Evolutionary conservation across 2,888 invertebrate species (phyloP).

Genomic region (Digitonthophagus gazella): DNA sequence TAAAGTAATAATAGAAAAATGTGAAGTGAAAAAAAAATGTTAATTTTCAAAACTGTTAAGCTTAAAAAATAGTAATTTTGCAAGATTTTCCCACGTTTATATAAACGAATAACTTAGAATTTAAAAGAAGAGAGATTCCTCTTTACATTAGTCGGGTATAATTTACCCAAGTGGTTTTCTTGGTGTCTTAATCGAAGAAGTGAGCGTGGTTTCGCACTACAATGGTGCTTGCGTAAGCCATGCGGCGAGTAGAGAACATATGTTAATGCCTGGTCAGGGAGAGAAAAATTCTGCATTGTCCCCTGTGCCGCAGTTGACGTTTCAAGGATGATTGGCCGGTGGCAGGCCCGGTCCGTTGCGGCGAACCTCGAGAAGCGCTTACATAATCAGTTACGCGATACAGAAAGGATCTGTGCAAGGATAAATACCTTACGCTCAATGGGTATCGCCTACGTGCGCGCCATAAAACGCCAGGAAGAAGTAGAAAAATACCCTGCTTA

Average conservation of each 20-base stretch:
- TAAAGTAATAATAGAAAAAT: no score
- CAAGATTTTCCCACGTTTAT: no score
- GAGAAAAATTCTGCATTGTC: slow-evolving; percentile 17
- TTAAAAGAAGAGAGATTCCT: neutral
- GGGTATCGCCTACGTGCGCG: slow-evolving; percentile 25
- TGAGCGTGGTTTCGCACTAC: neutral
- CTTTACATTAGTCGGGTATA: no score
- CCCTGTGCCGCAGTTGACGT: slow-evolving; percentile 24
- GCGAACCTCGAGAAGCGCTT: slow-evolving; percentile 19
- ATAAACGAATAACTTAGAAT: no score
- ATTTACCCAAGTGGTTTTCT: neutral
- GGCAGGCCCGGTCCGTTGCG: slow-evolving; percentile 16
- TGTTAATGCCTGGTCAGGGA: neutral
- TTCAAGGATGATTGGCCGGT: slow-evolving; percentile 24
- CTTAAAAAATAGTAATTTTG: no score
- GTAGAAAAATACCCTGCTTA: neutral
- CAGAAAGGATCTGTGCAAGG: slow-evolving; percentile 28
- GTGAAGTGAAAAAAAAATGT: no score
- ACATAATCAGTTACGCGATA: slow-evolving; percentile 26
- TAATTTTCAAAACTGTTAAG: no score
- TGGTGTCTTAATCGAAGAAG: neutral
- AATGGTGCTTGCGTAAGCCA: neutral
- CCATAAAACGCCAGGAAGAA: slow-evolving; percentile 3
- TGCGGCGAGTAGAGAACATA: neutral
- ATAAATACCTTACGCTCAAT: slow-evolving; percentile 27